These are phyloP conservation scores for Phaonia tiefii DNA, from an alignment of 2,888 invertebrate species.

Conservation along the genomic window DNA sequence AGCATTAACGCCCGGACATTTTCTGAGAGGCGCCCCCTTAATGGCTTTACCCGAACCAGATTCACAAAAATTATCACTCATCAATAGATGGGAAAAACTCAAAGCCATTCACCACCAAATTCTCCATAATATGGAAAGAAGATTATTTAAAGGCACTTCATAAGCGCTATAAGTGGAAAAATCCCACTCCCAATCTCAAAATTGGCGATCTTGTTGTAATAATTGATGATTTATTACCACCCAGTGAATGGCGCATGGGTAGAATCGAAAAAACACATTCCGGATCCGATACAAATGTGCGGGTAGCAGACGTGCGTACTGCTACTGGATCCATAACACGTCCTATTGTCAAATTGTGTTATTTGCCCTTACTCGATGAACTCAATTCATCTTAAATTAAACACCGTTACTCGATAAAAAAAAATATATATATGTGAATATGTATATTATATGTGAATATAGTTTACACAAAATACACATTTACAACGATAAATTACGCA, in stretches of 20 bases:
- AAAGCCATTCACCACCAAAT: conserved; percentile 34
- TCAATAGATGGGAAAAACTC: conserved; percentile 27
- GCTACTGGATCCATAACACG: conserved; percentile 8
- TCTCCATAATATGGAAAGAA: conserved; percentile 42
- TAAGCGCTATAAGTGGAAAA: conserved; percentile 40
- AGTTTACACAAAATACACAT: too few species aligned
- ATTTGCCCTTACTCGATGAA: background rate
- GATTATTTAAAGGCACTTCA: conserved; percentile 45
- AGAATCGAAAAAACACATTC: background rate
- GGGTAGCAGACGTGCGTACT: conserved; percentile 5
- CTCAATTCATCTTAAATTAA: too few species aligned
- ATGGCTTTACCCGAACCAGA: conserved; percentile 34
- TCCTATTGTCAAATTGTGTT: conserved; percentile 4
- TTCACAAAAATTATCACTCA: conserved; percentile 6
- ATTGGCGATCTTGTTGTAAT: conserved; percentile 29
- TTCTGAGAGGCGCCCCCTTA: conserved; percentile 33
- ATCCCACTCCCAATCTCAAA: background rate
- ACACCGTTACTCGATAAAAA: too few species aligned
- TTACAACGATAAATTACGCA: too few species aligned
- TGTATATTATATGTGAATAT: too few species aligned
- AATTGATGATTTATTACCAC: conserved; percentile 40
- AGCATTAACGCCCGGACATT: conserved; percentile 52
- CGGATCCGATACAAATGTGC: conserved; percentile 15
- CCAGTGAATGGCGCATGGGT: conserved; percentile 41
- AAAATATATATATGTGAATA: too few species aligned